A percentile compares a stretch with the other conserved stretches of the same genome.
Conservation (phyloP, 2,797 vertebrate species). For the Melanotaenia parkinsoni region DNA sequence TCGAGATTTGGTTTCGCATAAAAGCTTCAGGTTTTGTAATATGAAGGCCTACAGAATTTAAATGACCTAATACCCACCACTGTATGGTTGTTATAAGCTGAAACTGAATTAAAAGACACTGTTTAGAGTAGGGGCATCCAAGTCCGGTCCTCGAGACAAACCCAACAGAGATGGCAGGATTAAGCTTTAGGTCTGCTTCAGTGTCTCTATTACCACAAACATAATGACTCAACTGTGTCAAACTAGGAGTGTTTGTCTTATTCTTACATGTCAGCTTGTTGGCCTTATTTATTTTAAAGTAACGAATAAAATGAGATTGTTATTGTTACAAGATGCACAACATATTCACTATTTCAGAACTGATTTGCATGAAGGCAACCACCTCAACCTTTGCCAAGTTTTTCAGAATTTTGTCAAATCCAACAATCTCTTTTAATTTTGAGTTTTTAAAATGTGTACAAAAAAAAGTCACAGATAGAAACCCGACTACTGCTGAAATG, state of each 20-base stretch:
- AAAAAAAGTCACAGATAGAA: background rate
- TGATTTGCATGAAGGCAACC: background rate
- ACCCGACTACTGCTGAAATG: background rate
- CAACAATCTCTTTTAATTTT: background rate
- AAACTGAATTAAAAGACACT: background rate
- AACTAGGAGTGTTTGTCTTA: background rate
- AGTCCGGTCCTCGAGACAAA: too few relatives aligned
- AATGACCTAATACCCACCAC: background rate
- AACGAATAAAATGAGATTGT: background rate
- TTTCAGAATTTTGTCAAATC: background rate
- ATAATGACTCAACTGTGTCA: background rate
- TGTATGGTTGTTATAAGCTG: background rate
- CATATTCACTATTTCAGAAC: background rate
- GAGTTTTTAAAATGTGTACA: background rate
- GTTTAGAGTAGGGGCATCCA: background rate
- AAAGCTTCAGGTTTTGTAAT: background rate
- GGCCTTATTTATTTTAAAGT: background rate
- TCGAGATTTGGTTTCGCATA: slow-evolving; percentile 1
- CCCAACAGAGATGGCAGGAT: background rate
- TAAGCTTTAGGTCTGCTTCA: background rate
- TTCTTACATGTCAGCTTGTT: background rate
- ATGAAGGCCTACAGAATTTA: background rate
- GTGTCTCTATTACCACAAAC: background rate
- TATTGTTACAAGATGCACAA: background rate
- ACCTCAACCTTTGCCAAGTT: background rate